These are phyloP conservation scores for Thumatha senex DNA, from an alignment of 2,888 invertebrate species.

Conservation along the genomic window DNA sequence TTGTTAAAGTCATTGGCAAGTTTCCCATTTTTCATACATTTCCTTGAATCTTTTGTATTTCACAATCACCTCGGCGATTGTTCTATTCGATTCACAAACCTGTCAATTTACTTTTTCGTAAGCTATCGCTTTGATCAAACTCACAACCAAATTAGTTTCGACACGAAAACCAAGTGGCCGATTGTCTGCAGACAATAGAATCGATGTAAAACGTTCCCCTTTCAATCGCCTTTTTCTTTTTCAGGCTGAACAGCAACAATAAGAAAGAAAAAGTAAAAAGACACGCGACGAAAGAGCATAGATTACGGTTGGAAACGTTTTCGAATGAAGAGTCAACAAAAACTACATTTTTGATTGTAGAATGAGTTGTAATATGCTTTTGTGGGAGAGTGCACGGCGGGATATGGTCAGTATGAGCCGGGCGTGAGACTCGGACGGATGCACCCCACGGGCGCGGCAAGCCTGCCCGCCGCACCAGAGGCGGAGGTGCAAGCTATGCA, in stretches of 20 bases:
- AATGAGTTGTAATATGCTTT: constrained; percentile 36
- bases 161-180: constrained; percentile 76
- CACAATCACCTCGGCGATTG: constrained; percentile 29
- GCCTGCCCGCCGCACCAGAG: constrained; percentile 91
- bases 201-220: constrained; percentile 68
- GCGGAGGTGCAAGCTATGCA: constrained; percentile 97
- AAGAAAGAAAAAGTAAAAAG: constrained; percentile 61
- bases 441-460: constrained; percentile 89
- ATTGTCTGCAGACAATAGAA: constrained; percentile 76
- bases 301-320: constrained; percentile 33
- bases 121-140: constrained; percentile 70
- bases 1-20: constrained; percentile 21
- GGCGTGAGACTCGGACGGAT: constrained; percentile 83
- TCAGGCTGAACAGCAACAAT: constrained; percentile 59
- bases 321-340: constrained; percentile 34
- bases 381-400: constrained; percentile 32
- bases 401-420: constrained; percentile 64
- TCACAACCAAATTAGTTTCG: constrained; percentile 79
- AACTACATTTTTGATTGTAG: constrained; percentile 30
- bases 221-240: constrained; percentile 76
- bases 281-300: constrained; percentile 57
- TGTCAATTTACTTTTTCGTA: constrained; percentile 72
- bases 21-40: constrained; percentile 31
- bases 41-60: constrained; percentile 27
- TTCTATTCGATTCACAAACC: constrained; percentile 48